Base-by-base conservation (phyloP, 2,113 vertebrate species). In the Diadophis punctatus region DNA sequence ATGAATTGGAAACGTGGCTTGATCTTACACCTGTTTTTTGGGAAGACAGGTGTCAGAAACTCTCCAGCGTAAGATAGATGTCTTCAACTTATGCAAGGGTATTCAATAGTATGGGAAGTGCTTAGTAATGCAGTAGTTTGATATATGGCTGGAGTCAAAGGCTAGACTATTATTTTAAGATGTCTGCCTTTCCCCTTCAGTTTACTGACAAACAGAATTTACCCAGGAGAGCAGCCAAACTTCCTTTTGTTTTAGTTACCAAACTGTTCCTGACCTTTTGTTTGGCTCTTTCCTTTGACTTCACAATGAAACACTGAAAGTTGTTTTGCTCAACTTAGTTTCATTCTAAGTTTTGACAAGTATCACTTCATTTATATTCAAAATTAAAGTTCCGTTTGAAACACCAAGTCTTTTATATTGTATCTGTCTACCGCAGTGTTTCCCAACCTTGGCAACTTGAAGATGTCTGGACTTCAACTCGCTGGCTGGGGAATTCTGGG, bases 141-240 rank as follows among this genome's bases (percentile, higher is more conserved):
- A 95, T 95, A 88, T 95, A 94, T 90, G 91, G 74, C 74, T 90
- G 87, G 89, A 96, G 95, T 95, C 96, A 96, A 95, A 96, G 95
- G 93, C 95, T 94, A 93, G 60, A 58, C 92, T 93, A 56, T 96
- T 95, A 92, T 91, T 96, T 91, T 91, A 53, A 91, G 93, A 51
- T 92, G 93, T 91, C 90, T 86, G 95, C 93, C 93, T 93, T 91
- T 96, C 94, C n/a, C n/a, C 92, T 10, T 96, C 92, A 92, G 87
- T 96, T 96, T 96, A 91, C 95, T 96, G 93, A 95, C 96, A 96
- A 94, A 95, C 94, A 96, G 89, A 95, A 94, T 74, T 92, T 94
- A 96, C 93, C 92, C n/a, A 74, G 95, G 95, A 95, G 46, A 96
- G 93, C 74, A 96, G 94, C 90, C 89, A 95, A 95, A 51, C 53